phyloP scores from a whole-genome alignment of 2,113 vertebrate species.

The Morone saxatilis region DNA sequence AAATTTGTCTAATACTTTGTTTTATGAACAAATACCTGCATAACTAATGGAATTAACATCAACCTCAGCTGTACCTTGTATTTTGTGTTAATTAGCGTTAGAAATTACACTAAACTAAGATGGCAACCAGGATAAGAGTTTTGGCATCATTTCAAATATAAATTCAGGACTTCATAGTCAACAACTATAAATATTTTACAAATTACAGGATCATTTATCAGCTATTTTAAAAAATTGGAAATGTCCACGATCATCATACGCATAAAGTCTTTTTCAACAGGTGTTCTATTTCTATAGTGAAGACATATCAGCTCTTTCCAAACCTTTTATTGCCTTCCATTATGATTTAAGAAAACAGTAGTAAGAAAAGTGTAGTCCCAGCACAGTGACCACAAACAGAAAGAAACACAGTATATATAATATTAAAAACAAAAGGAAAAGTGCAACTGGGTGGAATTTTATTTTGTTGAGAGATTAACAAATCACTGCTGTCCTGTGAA shows the following conservation, averaged over 20 bases:
- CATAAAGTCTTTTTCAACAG: no score
- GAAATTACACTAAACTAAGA: background rate
- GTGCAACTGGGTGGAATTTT: no score
- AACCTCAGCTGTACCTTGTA: background rate
- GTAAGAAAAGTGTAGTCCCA: no score
- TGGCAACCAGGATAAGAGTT: no score
- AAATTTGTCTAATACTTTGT: background rate
- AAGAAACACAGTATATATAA: no score
- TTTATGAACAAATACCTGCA: background rate
- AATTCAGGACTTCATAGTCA: background rate
- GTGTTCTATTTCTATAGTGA: background rate
- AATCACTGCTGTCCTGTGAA: background rate
- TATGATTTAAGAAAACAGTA: no score
- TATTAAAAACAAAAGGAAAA: no score
- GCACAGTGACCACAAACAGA: background rate
- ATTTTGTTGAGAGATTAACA: no score
- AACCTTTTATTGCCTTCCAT: constrained; percentile 5
- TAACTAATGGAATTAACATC: background rate
- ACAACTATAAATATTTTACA: background rate
- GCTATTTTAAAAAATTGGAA: background rate
- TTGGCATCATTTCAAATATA: background rate
- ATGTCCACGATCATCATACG: background rate
- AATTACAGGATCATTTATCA: background rate
- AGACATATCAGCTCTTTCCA: background rate
- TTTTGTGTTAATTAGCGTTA: background rate